These are phyloP conservation scores for Caenorhabditis angaria DNA, from an alignment of 2,888 invertebrate species.

Conservation along the genomic window DNA sequence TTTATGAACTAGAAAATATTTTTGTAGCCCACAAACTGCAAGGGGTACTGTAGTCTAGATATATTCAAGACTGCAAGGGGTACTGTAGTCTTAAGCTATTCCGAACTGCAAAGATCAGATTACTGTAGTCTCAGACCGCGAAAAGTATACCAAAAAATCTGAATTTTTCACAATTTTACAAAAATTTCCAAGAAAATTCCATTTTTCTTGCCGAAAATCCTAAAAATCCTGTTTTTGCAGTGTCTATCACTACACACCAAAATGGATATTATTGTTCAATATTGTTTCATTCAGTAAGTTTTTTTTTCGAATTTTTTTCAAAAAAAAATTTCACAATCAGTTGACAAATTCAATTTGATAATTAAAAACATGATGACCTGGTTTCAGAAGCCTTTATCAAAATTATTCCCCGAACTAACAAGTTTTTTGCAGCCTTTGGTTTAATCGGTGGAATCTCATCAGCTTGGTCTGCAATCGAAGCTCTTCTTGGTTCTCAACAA, in stretches of 20 bases:
- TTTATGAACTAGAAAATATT: no score
- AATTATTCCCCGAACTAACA: not conserved
- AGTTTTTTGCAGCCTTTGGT: constrained; percentile 40
- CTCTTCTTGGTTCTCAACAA: constrained; percentile 32
- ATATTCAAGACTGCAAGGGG: no score
- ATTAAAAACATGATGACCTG: not conserved
- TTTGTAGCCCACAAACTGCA: no score
- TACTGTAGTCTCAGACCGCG: not conserved
- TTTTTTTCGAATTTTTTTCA: not conserved
- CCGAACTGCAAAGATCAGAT: no score
- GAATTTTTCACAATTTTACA: not conserved
- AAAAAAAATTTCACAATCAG: not conserved
- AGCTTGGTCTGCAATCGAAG: constrained; percentile 44
- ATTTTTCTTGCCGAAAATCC: not conserved
- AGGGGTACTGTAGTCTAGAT: no score
- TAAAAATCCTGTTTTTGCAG: constrained; percentile 15
- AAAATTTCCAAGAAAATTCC: constrained; percentile 2
- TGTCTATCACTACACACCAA: constrained; percentile 38
- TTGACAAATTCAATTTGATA: not conserved
- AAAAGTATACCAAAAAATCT: not conserved
- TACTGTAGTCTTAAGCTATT: no score
- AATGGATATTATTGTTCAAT: constrained; percentile 34
- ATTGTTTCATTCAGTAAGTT: constrained; percentile 38
- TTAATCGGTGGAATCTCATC: constrained; percentile 50
- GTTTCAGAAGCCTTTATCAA: not conserved